These are phyloP conservation scores for Rhabdomys dilectus DNA, from an alignment of 2,113 vertebrate species.

Conservation along the genomic window DNA sequence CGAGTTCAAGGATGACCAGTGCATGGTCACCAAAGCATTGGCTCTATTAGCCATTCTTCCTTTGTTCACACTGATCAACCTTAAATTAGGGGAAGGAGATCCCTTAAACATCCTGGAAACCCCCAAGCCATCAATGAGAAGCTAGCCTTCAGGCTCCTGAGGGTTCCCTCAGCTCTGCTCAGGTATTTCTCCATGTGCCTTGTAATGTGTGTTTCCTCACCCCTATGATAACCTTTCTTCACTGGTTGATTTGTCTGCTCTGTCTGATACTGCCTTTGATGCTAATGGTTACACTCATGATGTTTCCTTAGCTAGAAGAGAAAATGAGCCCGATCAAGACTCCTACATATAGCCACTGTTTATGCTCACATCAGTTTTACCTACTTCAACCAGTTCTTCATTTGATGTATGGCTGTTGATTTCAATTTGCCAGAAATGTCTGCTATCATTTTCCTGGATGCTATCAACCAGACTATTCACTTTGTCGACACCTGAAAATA, in stretches of 20 bases:
- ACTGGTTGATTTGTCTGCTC: background rate
- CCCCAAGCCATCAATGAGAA: background rate
- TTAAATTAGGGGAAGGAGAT: background rate
- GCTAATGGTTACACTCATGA: background rate
- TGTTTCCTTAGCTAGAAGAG: background rate
- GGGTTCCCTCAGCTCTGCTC: background rate
- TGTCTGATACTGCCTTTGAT: background rate
- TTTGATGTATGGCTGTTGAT: background rate
- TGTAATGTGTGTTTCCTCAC: background rate
- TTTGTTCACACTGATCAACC: background rate
- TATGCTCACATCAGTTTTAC: background rate
- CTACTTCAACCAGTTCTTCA: background rate
- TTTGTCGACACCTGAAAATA: background rate
- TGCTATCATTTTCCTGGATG: background rate
- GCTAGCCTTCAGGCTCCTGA: background rate
- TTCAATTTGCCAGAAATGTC: background rate
- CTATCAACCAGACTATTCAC: background rate
- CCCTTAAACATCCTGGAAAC: background rate
- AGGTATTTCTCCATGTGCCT: background rate
- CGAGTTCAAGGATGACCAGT: background rate
- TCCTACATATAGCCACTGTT: background rate
- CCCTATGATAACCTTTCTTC: background rate
- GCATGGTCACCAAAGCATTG: background rate
- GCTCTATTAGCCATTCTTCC: background rate
- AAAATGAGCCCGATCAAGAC: background rate